phyloP scores from a whole-genome alignment of 92 coral and sea anemone species.

The Porites evermanni region DNA sequence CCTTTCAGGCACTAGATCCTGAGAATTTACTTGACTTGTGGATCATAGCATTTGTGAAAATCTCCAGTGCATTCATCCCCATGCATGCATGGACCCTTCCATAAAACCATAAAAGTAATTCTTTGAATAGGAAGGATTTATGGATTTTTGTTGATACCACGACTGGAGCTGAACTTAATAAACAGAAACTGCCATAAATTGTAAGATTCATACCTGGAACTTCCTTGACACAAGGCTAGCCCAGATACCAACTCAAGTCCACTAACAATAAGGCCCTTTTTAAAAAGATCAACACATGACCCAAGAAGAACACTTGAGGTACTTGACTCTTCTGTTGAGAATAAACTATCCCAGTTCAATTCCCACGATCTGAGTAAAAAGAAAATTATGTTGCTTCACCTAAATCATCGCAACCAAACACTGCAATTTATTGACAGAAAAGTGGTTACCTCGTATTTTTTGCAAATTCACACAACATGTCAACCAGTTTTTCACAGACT shows the following conservation, averaged over 20 bases:
- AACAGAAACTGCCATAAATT: neutral
- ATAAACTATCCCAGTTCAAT: slow-evolving; percentile 58
- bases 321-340: slow-evolving; percentile 3
- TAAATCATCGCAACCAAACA: neutral
- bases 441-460: slow-evolving; percentile 34
- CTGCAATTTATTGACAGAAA: neutral
- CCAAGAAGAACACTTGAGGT: slow-evolving; percentile 53
- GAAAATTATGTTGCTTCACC: neutral
- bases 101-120: too few species aligned
- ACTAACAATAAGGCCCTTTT: slow-evolving; percentile 47
- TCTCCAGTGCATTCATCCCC: too few species aligned
- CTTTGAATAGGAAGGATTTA: too few species aligned
- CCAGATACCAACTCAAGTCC: slow-evolving; percentile 63
- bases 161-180: too few species aligned
- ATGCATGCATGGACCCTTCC: too few species aligned
- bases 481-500: slow-evolving; percentile 87
- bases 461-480: slow-evolving; percentile 73
- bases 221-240: slow-evolving; percentile 36
- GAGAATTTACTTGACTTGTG: too few species aligned
- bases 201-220: slow-evolving; percentile 17
- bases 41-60: too few species aligned
- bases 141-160: too few species aligned
- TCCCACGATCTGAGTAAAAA: slow-evolving; percentile 53
- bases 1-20: too few species aligned
- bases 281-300: slow-evolving; percentile 50